Conservation (phyloP, 2,113 vertebrate genomes). For the Engraulis encrasicolus region DNA sequence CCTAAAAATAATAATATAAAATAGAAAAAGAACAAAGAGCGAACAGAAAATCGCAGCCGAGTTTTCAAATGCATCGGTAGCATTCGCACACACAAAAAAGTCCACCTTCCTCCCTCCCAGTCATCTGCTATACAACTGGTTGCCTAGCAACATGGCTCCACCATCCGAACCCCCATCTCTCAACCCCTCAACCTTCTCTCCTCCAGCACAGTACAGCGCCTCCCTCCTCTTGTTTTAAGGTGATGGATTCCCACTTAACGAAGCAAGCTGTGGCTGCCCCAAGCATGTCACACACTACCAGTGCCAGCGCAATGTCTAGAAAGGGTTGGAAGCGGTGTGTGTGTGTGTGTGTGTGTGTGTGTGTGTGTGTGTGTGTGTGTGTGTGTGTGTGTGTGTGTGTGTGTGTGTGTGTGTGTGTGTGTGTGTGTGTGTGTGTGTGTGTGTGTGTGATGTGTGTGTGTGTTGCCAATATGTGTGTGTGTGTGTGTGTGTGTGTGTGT, state of each 20-base stretch:
- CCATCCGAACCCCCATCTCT: conserved; percentile 12
- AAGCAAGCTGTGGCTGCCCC: conserved; percentile 39
- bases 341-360: no score
- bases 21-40: neutral
- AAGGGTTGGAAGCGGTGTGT: no score
- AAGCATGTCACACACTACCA: neutral
- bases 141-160: conserved; percentile 68
- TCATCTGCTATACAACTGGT: conserved; percentile 62
- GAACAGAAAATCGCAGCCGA: neutral
- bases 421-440: no score
- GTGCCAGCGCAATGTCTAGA: neutral
- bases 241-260: conserved; percentile 64
- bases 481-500: no score
- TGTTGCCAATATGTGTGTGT: no score
- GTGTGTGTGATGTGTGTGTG: no score
- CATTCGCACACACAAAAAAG: neutral
- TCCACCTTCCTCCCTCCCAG: conserved; percentile 39
- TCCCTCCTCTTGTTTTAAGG: conserved; percentile 41
- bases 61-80: conserved; percentile 19
- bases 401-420: no score
- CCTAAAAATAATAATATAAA: no score
- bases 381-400: no score
- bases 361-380: no score
- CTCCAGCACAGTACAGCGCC: no score
- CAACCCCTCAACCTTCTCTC: no score